These are phyloP conservation scores for Hafferia zeledoni DNA, from an alignment of 2,797 vertebrate genomes.

Conservation along the genomic window DNA sequence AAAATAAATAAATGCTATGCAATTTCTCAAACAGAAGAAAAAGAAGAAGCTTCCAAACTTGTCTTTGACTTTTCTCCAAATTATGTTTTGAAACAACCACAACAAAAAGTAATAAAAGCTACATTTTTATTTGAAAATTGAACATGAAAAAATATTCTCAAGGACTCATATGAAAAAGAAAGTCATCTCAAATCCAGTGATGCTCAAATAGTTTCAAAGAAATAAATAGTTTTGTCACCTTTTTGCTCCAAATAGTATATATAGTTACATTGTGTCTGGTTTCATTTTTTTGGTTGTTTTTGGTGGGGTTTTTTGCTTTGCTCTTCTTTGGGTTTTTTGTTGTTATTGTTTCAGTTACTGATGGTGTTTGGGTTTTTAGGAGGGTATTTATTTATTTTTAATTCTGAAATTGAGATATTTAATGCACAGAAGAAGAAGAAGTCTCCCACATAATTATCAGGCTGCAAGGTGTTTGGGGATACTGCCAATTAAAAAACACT, in stretches of 20 bases:
- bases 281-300: not conserved
- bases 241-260: not conserved
- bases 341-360: not conserved
- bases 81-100: not conserved
- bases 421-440: not conserved
- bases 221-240: not conserved
- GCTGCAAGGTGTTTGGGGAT: not conserved
- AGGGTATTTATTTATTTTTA: not conserved
- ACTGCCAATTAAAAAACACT: not conserved
- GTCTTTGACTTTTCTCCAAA: not conserved
- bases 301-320: not conserved
- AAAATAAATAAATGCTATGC: not conserved
- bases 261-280: not conserved
- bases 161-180: not conserved
- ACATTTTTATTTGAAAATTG: not conserved
- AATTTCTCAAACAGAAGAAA: not conserved
- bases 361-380: not conserved
- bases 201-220: not conserved
- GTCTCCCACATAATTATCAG: not conserved
- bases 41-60: not conserved
- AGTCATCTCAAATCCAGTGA: not conserved
- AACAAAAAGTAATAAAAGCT: not conserved
- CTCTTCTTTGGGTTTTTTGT: rapidly evolving
- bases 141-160: not conserved
- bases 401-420: not conserved